Conservation (phyloP, 2,888 invertebrate species). For the Amphimallon solstitiale region DNA sequence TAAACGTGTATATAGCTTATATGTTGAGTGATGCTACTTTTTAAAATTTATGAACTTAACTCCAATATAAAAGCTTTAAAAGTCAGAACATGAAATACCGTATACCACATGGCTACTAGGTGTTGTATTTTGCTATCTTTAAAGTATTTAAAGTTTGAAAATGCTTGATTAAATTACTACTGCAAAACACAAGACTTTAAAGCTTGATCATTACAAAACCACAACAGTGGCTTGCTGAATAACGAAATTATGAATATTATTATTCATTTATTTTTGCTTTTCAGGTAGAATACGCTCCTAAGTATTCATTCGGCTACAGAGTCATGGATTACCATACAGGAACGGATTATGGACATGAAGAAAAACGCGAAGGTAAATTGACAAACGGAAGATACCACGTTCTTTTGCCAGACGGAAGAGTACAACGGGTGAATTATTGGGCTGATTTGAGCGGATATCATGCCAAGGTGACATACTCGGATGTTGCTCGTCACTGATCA, state of each 20-base stretch:
- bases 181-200: too few species aligned
- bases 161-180: too few species aligned
- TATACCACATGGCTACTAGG: too few species aligned
- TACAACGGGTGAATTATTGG: slow-evolving; percentile 81
- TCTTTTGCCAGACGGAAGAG: slow-evolving; percentile 79
- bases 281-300: slow-evolving; percentile 57
- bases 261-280: neutral
- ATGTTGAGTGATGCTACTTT: too few species aligned
- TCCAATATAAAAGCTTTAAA: too few species aligned
- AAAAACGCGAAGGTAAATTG: slow-evolving; percentile 73
- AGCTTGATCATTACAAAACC: too few species aligned
- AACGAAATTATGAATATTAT: neutral
- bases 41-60: too few species aligned
- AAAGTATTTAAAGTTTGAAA: too few species aligned
- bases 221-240: too few species aligned
- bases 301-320: slow-evolving; percentile 72
- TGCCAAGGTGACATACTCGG: slow-evolving; percentile 77
- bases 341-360: slow-evolving; percentile 82
- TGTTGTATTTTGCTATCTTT: too few species aligned
- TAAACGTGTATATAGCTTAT: too few species aligned
- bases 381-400: slow-evolving; percentile 82
- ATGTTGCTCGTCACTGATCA: slow-evolving; percentile 51
- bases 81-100: too few species aligned
- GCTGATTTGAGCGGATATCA: slow-evolving; percentile 82
- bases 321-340: slow-evolving; percentile 77